These are phyloP conservation scores for Lydus trimaculatus DNA, from an alignment of 2,888 invertebrate genomes.

Conservation along the genomic window DNA sequence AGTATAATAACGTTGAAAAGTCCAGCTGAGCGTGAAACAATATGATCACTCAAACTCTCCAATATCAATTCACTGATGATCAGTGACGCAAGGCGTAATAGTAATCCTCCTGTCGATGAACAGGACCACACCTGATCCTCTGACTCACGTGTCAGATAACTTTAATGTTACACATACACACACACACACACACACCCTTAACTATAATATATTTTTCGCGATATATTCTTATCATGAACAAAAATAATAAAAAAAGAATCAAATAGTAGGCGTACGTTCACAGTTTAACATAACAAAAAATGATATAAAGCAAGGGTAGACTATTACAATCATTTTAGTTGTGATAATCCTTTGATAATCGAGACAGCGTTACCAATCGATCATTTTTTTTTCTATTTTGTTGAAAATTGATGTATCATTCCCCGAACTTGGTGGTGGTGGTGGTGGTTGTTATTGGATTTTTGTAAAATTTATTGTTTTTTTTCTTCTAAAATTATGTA, in stretches of 20 bases:
- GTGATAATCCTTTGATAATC: slow-evolving; percentile 60
- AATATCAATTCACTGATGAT: slow-evolving; percentile 52
- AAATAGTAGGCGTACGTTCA: slow-evolving; percentile 46
- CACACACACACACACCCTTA: no score
- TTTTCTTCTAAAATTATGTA: neutral
- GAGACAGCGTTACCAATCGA: slow-evolving; percentile 59
- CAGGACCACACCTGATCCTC: slow-evolving; percentile 55
- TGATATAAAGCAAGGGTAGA: slow-evolving; percentile 40
- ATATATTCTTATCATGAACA: neutral
- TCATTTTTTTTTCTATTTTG: slow-evolving; percentile 59
- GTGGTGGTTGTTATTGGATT: slow-evolving; percentile 10
- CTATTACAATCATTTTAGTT: slow-evolving; percentile 44
- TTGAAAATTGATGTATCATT: slow-evolving; percentile 59
- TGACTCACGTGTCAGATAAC: slow-evolving; percentile 38
- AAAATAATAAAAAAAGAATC: neutral
- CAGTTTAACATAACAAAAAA: slow-evolving; percentile 58
- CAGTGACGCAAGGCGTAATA: slow-evolving; percentile 48
- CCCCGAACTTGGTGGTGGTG: slow-evolving; percentile 15
- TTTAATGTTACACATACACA: neutral
- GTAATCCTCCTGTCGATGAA: slow-evolving; percentile 50
- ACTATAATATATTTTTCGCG: no score
- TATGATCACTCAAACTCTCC: slow-evolving; percentile 37
- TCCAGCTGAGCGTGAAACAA: slow-evolving; percentile 50
- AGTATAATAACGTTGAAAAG: slow-evolving; percentile 35
- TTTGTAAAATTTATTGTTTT: no score